phyloP scores from a whole-genome alignment of 2,888 invertebrate genomes.

The Hymenopus coronatus region DNA sequence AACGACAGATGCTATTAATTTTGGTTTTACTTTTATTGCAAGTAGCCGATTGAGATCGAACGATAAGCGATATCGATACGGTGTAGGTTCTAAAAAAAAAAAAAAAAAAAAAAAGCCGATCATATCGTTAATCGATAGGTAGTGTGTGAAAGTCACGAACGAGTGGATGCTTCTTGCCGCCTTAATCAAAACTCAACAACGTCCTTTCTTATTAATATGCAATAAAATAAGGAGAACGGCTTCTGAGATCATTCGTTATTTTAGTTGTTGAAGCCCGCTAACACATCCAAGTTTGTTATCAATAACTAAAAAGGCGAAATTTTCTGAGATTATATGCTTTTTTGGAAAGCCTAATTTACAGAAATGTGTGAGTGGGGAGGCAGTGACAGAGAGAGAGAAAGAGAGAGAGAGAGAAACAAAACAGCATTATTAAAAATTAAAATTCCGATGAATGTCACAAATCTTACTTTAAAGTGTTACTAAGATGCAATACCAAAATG shows the following conservation, averaged over 20 bases:
- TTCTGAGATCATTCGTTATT: background rate
- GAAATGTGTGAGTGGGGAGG: too few relatives aligned
- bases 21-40: background rate
- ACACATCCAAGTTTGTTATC: too few relatives aligned
- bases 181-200: background rate
- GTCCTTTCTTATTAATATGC: background rate
- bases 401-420: too few relatives aligned
- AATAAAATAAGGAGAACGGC: background rate
- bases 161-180: background rate
- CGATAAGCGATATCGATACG: background rate
- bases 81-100: background rate
- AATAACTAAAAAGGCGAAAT: too few relatives aligned
- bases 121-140: background rate
- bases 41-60: background rate
- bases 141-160: background rate
- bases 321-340: too few relatives aligned
- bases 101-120: background rate
- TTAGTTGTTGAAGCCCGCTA: too few relatives aligned
- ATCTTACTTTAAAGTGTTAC: too few relatives aligned
- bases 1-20: background rate
- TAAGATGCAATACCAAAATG: too few relatives aligned
- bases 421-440: too few relatives aligned
- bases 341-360: too few relatives aligned
- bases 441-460: too few relatives aligned
- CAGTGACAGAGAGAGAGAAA: too few relatives aligned